Conservation (phyloP, 2,797 vertebrate species). For the Telmatherina bonti region DNA sequence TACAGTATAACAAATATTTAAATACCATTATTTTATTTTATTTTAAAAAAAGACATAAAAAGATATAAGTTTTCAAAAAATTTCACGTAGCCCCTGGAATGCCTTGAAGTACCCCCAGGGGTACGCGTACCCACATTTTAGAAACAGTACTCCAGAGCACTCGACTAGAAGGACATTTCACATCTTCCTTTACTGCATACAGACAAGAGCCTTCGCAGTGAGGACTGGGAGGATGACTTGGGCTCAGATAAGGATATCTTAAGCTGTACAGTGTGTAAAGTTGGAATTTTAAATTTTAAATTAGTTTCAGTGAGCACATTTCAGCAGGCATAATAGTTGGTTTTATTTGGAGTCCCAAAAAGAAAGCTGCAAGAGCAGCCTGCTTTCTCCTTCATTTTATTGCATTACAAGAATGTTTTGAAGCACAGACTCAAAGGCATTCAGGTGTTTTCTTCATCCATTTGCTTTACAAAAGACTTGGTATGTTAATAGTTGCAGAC, state of each 20-base stretch:
- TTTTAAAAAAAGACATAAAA: no score
- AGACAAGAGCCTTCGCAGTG: conserved; percentile 1
- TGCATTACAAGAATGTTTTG: neutral
- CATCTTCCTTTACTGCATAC: neutral
- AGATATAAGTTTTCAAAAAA: no score
- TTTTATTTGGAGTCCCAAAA: neutral
- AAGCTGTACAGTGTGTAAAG: conserved; percentile 1
- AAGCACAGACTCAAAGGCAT: conserved; percentile 1
- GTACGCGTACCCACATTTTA: no score
- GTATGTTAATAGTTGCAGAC: conserved; percentile 11
- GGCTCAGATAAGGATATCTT: conserved; percentile 26
- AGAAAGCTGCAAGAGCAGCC: neutral
- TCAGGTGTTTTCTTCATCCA: conserved; percentile 11
- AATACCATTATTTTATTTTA: no score
- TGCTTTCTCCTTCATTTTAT: neutral
- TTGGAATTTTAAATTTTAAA: conserved; percentile 30
- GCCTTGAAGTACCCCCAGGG: no score
- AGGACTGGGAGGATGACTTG: conserved; percentile 8
- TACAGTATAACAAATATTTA: no score
- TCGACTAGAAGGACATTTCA: no score
- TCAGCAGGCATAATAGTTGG: conserved; percentile 11
- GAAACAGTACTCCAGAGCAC: no score
- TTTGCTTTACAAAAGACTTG: conserved; percentile 17
- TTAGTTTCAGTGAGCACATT: conserved; percentile 10
- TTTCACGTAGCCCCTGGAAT: no score